Evolutionary conservation across 1,140 invertebrate species (phyloP).

Genomic region (Drosophila tsacasi): DNA sequence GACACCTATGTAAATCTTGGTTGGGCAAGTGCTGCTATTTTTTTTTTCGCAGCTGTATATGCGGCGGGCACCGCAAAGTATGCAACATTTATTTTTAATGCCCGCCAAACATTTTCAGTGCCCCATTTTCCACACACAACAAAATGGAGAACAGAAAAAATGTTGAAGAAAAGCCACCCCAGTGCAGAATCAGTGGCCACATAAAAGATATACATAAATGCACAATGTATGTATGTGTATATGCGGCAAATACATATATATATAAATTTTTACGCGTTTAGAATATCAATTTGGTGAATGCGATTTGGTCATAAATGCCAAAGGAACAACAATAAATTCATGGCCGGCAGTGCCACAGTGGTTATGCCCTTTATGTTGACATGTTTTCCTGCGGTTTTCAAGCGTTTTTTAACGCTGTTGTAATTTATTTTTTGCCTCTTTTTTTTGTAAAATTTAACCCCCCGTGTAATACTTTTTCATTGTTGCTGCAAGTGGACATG

Average conservation of each 20-base stretch:
- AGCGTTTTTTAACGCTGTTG: conserved; percentile 45
- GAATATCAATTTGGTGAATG: conserved; percentile 80
- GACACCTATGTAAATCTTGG: too few relatives aligned
- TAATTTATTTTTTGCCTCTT: conserved; percentile 26
- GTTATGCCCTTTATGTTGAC: conserved; percentile 60
- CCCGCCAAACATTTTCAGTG: conserved; percentile 53
- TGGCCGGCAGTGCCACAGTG: conserved; percentile 19
- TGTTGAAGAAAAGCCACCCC: conserved; percentile 12
- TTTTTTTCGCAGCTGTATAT: too few relatives aligned
- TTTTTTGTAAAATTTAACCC: neutral
- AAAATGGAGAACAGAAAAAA: neutral
- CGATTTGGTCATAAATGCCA: conserved; percentile 76
- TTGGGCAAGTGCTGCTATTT: too few relatives aligned
- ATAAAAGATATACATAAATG: conserved; percentile 24
- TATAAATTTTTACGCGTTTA: conserved; percentile 79
- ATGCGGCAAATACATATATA: conserved; percentile 43
- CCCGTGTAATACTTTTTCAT: conserved; percentile 28
- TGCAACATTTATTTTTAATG: conserved; percentile 80
- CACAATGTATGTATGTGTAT: conserved; percentile 6
- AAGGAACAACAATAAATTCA: conserved; percentile 71
- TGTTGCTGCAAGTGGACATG: conserved; percentile 63
- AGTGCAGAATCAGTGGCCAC: conserved; percentile 19
- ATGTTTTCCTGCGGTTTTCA: conserved; percentile 73
- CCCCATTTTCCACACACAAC: conserved; percentile 26
- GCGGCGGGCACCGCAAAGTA: conserved; percentile 66